phyloP scores from a whole-genome alignment of 2,888 invertebrate genomes.

The Temnothorax ravouxi region DNA sequence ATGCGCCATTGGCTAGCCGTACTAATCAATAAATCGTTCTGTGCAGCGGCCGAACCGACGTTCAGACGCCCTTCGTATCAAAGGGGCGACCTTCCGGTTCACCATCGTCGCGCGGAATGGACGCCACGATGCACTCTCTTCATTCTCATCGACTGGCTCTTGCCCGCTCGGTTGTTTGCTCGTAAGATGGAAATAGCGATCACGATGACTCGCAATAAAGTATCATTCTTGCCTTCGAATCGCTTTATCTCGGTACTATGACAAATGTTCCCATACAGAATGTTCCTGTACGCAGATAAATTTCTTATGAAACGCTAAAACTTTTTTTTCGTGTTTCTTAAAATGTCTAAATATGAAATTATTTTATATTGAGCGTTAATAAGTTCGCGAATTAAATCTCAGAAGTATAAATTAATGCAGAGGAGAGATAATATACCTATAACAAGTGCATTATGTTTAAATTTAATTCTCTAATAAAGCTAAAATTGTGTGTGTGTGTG shows the following conservation, averaged over 20 bases:
- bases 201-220: constrained; percentile 42
- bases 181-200: constrained; percentile 42
- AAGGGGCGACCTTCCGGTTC: constrained; percentile 74
- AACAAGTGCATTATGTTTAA: not conserved
- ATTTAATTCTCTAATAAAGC: not conserved
- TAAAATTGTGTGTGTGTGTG: not conserved
- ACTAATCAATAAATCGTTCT: constrained; percentile 85
- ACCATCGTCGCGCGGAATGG: constrained; percentile 72
- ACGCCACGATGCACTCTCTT: constrained; percentile 66
- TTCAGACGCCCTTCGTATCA: constrained; percentile 70
- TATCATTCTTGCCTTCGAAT: constrained; percentile 48
- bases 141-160: constrained; percentile 45
- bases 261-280: constrained; percentile 24
- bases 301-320: not conserved
- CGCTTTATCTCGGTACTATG: constrained; percentile 63
- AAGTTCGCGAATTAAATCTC: not conserved
- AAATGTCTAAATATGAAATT: not conserved
- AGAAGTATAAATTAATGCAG: not conserved
- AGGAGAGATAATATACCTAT: not conserved
- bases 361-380: not conserved
- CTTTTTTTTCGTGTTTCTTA: not conserved
- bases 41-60: constrained; percentile 76
- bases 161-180: constrained; percentile 10
- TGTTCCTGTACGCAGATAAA: not conserved
- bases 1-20: constrained; percentile 83